phyloP scores from a whole-genome alignment of 2,113 vertebrate species.

The Lepus timidus region DNA sequence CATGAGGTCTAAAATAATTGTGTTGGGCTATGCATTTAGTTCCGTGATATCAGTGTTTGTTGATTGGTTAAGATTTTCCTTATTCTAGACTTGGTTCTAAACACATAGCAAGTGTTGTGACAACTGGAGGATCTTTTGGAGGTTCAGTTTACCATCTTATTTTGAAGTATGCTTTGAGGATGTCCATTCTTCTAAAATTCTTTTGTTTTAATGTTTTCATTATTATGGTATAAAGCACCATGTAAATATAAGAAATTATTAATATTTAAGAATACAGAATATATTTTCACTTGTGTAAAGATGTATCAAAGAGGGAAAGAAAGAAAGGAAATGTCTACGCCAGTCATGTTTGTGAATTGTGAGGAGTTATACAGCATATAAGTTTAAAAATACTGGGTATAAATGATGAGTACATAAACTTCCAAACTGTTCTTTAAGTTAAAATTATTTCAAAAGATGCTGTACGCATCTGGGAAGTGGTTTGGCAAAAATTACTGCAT shows the following conservation, averaged over 20 bases:
- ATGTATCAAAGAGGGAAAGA: not conserved
- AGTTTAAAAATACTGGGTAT: not conserved
- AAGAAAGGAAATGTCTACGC: not conserved
- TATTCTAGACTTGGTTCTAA: not conserved
- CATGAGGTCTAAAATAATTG: not conserved
- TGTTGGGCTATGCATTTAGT: not conserved
- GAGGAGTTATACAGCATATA: not conserved
- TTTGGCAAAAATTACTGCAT: not conserved
- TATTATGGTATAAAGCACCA: not conserved
- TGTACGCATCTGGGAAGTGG: not conserved
- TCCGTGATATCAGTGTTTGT: too few species aligned
- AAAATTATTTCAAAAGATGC: not conserved
- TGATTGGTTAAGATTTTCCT: not conserved
- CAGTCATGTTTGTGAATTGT: not conserved
- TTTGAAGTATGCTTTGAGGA: not conserved
- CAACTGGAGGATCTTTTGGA: not conserved
- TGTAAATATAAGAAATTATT: not conserved
- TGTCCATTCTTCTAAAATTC: not conserved
- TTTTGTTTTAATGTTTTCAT: slow-evolving; percentile 33
- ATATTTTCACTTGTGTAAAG: not conserved
- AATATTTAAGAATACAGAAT: not conserved
- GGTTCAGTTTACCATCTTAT: not conserved
- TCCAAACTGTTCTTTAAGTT: slow-evolving; percentile 31
- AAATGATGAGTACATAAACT: not conserved
- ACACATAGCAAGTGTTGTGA: not conserved